Evolutionary conservation across 2,113 vertebrate species (phyloP), one percentile per base, ranked within the genome.

Genomic region (Poeciliopsis retropinna): DNA sequence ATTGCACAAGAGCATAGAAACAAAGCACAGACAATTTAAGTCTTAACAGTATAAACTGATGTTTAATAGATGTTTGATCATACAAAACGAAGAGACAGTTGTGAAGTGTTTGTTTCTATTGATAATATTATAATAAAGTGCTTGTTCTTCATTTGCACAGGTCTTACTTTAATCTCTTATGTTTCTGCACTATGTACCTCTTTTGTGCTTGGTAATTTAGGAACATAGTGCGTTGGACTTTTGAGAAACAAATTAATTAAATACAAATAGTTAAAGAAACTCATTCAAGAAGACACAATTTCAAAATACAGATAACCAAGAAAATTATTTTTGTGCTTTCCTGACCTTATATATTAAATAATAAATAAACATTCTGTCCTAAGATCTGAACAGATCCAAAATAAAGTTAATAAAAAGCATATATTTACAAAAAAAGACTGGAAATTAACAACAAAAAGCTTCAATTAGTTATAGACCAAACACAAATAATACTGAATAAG

Each of bases 81-180:
- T 81, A 89, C 79, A 92, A 93, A 57, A 93, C 86, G 75, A 87
- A 79, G 63, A 86, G 25, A 79, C 72, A 75, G 28, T 87, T 85
- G 65, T 75, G 89, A 85, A 87, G 77, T 80, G 64, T 88, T 78
- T 76, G 68, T 22, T 76, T 75, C 64, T 77, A 77, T 61, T 88
- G 78, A 88, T 90, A 85, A 86, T 82, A 85, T 78, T 74, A 75
- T 68, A 88, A 79, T 90, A 90, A 90, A 89, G 86, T 91, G 88
- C 71, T 83, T 70, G 27, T 84, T 82, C 41, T 77, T 87, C 12
- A 41, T 73, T 63, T 85, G 73, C 76, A 92, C 80, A 84, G 76
- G 57, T 79, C 70, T 76, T 12, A 79, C 32, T 37, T 67, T 84
- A 34, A 79, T 67, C 74, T 70, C 54, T 71, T 60, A 60, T 64